Percentiles rank a stretch among this genome's conserved stretches.
These are phyloP conservation scores for Varecia variegata DNA, from an alignment of 2,797 vertebrate species.

Conservation along the genomic window DNA sequence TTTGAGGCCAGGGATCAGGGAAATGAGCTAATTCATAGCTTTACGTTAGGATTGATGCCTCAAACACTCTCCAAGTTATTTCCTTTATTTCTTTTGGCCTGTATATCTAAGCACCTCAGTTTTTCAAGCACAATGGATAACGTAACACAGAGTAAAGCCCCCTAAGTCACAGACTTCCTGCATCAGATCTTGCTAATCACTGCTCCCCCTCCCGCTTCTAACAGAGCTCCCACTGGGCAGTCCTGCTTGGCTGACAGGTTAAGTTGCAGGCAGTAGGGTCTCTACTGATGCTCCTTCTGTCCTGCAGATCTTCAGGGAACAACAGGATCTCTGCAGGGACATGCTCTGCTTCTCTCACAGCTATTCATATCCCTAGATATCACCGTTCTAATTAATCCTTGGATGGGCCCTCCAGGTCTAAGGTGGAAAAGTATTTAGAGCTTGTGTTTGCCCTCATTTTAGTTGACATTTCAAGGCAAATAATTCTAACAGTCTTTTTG, in stretches of 20 bases:
- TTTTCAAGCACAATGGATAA: rapidly evolving
- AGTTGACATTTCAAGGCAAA: not conserved
- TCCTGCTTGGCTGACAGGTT: not conserved
- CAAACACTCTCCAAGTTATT: rapidly evolving
- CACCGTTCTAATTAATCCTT: rapidly evolving
- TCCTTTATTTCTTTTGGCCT: not conserved
- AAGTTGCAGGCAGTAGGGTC: rapidly evolving
- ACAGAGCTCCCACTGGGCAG: rapidly evolving
- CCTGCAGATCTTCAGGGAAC: rapidly evolving
- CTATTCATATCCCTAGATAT: rapidly evolving
- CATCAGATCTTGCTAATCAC: rapidly evolving
- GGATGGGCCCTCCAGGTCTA: rapidly evolving
- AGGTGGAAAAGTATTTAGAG: not conserved
- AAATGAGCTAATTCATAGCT: not conserved
- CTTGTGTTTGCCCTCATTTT: too few relatives aligned
- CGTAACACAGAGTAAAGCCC: not conserved
- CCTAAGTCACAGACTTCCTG: not conserved
- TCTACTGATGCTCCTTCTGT: not conserved
- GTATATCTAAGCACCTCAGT: rapidly evolving
- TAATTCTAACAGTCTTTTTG: not conserved
- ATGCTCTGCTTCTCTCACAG: rapidly evolving
- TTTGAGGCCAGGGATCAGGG: not conserved
- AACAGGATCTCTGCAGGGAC: not conserved
- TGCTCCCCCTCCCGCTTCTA: not conserved
- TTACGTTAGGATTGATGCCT: not conserved